Conservation (phyloP, 2,888 invertebrate species). For the Atethmia centrago region DNA sequence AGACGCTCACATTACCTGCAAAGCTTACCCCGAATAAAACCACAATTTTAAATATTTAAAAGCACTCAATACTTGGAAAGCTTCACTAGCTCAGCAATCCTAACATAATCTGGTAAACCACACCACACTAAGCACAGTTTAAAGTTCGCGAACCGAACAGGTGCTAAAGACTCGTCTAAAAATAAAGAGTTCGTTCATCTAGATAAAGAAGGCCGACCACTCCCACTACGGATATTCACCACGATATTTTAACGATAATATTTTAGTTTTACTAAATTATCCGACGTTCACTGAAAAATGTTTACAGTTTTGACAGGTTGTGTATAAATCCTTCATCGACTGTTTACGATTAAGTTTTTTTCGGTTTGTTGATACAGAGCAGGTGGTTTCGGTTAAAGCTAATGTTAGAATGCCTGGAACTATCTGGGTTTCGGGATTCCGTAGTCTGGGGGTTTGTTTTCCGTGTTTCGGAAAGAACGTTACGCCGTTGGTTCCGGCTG, state of each 20-base stretch:
- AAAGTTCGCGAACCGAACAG: slow-evolving; percentile 80
- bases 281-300: slow-evolving; percentile 52
- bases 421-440: slow-evolving; percentile 48
- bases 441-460: neutral
- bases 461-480: neutral
- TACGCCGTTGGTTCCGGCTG: too few species aligned
- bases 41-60: neutral
- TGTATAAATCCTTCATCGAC: slow-evolving; percentile 84
- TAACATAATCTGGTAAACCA: slow-evolving; percentile 12
- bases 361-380: slow-evolving; percentile 73
- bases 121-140: slow-evolving; percentile 58
- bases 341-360: slow-evolving; percentile 84
- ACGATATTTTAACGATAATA: slow-evolving; percentile 56
- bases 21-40: slow-evolving; percentile 17
- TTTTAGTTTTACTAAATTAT: slow-evolving; percentile 49
- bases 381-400: slow-evolving; percentile 60
- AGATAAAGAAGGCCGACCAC: slow-evolving; percentile 70
- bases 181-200: slow-evolving; percentile 86
- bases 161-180: slow-evolving; percentile 83
- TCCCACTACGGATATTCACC: slow-evolving; percentile 67
- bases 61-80: neutral
- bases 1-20: neutral
- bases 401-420: slow-evolving; percentile 57
- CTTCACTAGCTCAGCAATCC: neutral
- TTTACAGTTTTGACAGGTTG: slow-evolving; percentile 70